These are phyloP conservation scores for Melangyna quadrimaculata DNA, from an alignment of 2,888 invertebrate genomes.

Conservation along the genomic window DNA sequence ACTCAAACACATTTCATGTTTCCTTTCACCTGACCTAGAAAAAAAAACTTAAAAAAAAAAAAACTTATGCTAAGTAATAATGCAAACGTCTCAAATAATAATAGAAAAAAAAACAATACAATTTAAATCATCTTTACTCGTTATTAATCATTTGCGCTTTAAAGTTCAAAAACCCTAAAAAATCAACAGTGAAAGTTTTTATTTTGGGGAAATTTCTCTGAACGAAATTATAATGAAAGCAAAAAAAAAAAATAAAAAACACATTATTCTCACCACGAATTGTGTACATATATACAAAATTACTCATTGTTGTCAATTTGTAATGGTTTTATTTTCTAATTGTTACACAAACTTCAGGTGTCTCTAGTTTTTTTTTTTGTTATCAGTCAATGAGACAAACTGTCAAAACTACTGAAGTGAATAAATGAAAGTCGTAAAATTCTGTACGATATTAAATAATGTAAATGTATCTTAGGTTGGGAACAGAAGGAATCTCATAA, in stretches of 20 bases:
- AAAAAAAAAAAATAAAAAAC: constrained; percentile 26
- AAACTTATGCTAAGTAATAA: constrained; percentile 20
- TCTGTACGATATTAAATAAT: background rate
- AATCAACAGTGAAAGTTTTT: constrained; percentile 63
- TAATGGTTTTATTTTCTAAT: constrained; percentile 19
- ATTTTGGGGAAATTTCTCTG: constrained; percentile 57
- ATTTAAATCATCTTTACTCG: constrained; percentile 43
- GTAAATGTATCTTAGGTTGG: background rate
- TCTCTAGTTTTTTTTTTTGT: background rate
- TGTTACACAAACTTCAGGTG: background rate
- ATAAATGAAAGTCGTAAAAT: background rate
- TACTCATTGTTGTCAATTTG: constrained; percentile 29
- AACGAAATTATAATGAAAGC: background rate
- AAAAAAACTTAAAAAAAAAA: constrained; percentile 4
- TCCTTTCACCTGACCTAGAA: constrained; percentile 66
- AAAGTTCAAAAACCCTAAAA: constrained; percentile 58
- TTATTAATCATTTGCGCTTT: constrained; percentile 51
- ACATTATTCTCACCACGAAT: background rate
- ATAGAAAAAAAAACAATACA: constrained; percentile 18
- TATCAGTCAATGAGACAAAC: background rate
- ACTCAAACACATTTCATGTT: background rate
- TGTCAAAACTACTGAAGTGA: background rate
- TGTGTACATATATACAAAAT: constrained; percentile 13
- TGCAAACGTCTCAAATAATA: constrained; percentile 24
- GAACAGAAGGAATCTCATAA: too few species aligned